Evolutionary conservation across 1,140 invertebrate genomes (phyloP), one percentile per base, ranked within the genome.

Genomic region (Amphibalanus amphitrite): DNA sequence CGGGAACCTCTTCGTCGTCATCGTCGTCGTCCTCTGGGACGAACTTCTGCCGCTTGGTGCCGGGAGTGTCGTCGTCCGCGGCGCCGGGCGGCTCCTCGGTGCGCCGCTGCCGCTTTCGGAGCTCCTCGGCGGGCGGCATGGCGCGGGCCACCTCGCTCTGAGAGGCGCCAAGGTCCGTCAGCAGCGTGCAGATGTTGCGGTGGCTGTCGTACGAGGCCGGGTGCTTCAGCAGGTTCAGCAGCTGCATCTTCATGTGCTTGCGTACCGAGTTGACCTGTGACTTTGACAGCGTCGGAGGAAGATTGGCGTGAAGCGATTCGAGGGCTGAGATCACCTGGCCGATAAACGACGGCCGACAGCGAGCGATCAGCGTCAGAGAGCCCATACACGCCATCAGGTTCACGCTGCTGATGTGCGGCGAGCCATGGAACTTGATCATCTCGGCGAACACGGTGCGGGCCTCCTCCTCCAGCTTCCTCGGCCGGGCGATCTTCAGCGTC

Each of bases 341-440:
- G 86, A 97, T 89, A 77, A 92, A 97, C 74, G 89, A 85, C 0
- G 95, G 91, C 74, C 97, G 85, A 77, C 89, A 86, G 83, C 93
- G 94, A 0, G 92, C 93, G 71, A 98, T 89, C 25, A 89, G 85
- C 59, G 92, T 90, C 29, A 98, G 82, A 47, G 91, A 89, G n/a
- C 91, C 90, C 87, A 97, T 95, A 76, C 93, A 96, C 0, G 95
- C 91, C 87, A 97, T 97, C 72, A 98, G 83, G 84, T 98, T 98
- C 0, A 95, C 92, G 79, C 92, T 95, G 73, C 89, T 93, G 72
- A 98, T 95, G 78, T 97, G 94, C 69, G 90, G 86, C 0, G 94
- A 97, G 40, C 91, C 92, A 81, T 95, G 92, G 81, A 96, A 98
- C 79, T 93, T 93, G 33, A 97, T 81, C 70, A 98, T 80, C 33